Base-by-base conservation (phyloP, 2,113 vertebrate genomes). In the Colaptes auratus region DNA sequence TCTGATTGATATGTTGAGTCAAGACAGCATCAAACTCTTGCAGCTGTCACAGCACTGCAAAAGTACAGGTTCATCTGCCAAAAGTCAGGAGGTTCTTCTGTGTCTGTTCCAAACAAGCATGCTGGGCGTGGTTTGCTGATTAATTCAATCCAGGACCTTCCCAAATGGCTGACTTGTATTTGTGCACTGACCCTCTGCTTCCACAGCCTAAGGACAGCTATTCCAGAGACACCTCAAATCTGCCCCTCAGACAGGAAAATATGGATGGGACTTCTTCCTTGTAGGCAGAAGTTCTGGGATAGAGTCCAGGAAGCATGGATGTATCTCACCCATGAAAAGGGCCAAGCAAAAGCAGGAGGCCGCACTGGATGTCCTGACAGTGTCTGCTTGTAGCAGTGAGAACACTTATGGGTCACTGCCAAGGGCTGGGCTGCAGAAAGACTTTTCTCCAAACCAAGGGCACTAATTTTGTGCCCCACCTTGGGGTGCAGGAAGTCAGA, bases 1-100 rank as follows among this genome's bases (percentile, higher is more conserved):
- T 56, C 80, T 92, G 86, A 88, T 65, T 92, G 95, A 73, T 84
- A 16, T 60, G 76, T 93, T 95, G 91, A 93, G 50, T 88, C 74
- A 90, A 94, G 77, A 90, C 87, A 96, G 64, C 78, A 48, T 91
- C 89, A 88, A 82, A 79, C 35, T 90, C 75, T 78, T 89, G 15
- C 70, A 90, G 81, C 70, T 94, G 92, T 59, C 83, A 66, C 63
- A 76, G 46, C 19, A 15, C 2, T 79, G 24, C 50, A 55, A 2
- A 86, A 90, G 63, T 59, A 48, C 59, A 65, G 46, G 66, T 89
- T 94, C 74, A 61, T 55, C 74, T 93, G 83, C 81, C 81, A 70
- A 61, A 89, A 81, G 88, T 27, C 83, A 73, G 18, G 35, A 80
- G 70, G 83, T 93, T 56, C 50, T 16, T 13, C 48, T 78, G 70